phyloP scores from a whole-genome alignment of 2,888 invertebrate species.

The Agrochola macilenta region DNA sequence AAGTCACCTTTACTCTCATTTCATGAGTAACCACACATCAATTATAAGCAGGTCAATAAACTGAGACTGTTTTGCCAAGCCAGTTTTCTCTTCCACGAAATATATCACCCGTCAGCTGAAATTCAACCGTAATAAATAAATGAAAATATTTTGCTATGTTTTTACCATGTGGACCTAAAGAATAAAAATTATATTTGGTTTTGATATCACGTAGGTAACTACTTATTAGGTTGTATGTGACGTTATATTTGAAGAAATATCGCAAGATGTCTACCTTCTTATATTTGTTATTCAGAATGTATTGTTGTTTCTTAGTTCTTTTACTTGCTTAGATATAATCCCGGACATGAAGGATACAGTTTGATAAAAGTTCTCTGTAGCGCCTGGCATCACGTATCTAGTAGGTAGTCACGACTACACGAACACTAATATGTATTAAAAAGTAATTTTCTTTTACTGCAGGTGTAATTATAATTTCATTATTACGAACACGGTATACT shows the following conservation, averaged over 20 bases:
- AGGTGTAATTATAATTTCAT: too few species aligned
- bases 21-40: conserved; percentile 3
- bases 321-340: background rate
- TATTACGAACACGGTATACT: background rate
- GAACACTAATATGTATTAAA: background rate
- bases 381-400: conserved; percentile 27
- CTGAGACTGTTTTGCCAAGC: too few species aligned
- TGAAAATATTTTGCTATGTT: background rate
- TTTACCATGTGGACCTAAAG: too few species aligned
- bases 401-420: background rate
- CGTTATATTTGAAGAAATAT: background rate
- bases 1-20: background rate
- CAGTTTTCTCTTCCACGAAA: too few species aligned
- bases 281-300: conserved; percentile 17
- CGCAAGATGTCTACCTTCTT: background rate
- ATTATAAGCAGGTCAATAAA: background rate
- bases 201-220: background rate
- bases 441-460: too few species aligned
- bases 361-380: conserved; percentile 27
- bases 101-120: background rate
- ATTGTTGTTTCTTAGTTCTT: conserved; percentile 33
- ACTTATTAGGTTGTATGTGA: background rate
- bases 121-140: background rate
- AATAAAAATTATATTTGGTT: background rate
- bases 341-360: conserved; percentile 1